A percentile compares a stretch with the other conserved stretches of the same genome.
Evolutionary conservation across 2,113 vertebrate genomes (phyloP).

Genomic region (Oncorhynchus kisutch): DNA sequence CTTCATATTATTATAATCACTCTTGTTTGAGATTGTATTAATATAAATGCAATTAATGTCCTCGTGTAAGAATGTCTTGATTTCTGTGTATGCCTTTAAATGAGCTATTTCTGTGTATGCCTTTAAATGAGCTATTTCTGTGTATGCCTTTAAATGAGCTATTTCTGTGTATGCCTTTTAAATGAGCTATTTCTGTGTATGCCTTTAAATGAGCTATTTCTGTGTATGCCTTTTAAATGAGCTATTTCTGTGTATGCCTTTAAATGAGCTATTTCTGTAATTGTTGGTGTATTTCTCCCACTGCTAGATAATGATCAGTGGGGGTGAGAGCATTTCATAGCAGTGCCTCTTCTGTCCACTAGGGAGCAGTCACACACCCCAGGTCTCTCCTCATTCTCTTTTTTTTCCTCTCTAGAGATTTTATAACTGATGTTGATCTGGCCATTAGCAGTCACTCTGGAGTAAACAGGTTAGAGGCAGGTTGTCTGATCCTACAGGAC

Average conservation of each 20-base stretch:
- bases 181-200: constrained; percentile 24
- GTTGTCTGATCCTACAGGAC: background rate
- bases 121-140: constrained; percentile 23
- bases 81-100: constrained; percentile 26
- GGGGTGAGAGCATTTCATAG: constrained; percentile 4
- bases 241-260: constrained; percentile 23
- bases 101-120: constrained; percentile 20
- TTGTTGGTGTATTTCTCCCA: background rate
- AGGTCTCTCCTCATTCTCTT: constrained; percentile 21
- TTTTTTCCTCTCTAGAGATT: constrained; percentile 20
- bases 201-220: constrained; percentile 27
- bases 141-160: constrained; percentile 20
- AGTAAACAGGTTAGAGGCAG: background rate
- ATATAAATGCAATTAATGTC: constrained; percentile 33
- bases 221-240: constrained; percentile 21
- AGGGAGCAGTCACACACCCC: constrained; percentile 9
- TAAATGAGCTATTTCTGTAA: constrained; percentile 20
- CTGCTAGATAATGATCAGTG: background rate
- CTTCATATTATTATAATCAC: constrained; percentile 15
- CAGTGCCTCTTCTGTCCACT: constrained; percentile 10
- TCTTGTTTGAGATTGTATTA: constrained; percentile 28
- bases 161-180: constrained; percentile 24
- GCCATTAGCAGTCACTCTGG: background rate
- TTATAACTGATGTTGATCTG: constrained; percentile 1
- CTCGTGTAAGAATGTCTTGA: constrained; percentile 17